These are phyloP conservation scores for Megaptera novaeangliae DNA, from an alignment of 2,113 vertebrate genomes.

Conservation along the genomic window DNA sequence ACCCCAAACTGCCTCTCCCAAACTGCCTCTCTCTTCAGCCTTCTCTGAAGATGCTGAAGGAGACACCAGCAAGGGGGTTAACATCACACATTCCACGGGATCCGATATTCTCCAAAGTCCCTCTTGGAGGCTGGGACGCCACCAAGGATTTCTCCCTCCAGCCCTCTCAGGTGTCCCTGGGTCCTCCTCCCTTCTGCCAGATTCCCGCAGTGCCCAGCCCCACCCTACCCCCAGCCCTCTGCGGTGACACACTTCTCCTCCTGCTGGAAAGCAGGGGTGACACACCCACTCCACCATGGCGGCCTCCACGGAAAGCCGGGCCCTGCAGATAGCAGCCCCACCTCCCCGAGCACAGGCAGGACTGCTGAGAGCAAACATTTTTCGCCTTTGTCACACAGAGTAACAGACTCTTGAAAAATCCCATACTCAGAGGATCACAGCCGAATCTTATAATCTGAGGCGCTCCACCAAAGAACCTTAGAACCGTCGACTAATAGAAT, in stretches of 20 bases:
- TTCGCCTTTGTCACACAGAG: slow-evolving; percentile 52
- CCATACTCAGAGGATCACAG: slow-evolving; percentile 21
- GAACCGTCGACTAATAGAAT: neutral
- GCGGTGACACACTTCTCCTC: neutral
- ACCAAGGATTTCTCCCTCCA: neutral
- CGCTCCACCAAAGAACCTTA: slow-evolving; percentile 43
- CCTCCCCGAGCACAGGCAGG: neutral
- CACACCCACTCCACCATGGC: neutral
- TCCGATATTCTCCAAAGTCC: rapidly evolving
- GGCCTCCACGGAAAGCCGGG: rapidly evolving
- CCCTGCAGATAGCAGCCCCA: neutral
- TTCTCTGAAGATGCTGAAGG: neutral
- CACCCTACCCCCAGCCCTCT: neutral
- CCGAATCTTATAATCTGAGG: slow-evolving; percentile 38
- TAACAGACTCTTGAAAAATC: slow-evolving; percentile 69
- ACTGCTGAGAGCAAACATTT: slow-evolving; percentile 24
- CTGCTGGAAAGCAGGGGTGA: neutral
- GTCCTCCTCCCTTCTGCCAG: neutral
- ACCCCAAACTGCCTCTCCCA: neutral
- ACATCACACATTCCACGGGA: neutral
- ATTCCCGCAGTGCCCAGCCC: neutral
- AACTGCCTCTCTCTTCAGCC: neutral
- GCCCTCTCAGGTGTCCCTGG: rapidly evolving
- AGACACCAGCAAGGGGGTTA: rapidly evolving
- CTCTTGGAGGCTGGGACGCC: neutral